Evolutionary conservation across 2,888 invertebrate species (phyloP), one percentile per base, ranked within the genome.

Genomic region (Thereva nobilitata): DNA sequence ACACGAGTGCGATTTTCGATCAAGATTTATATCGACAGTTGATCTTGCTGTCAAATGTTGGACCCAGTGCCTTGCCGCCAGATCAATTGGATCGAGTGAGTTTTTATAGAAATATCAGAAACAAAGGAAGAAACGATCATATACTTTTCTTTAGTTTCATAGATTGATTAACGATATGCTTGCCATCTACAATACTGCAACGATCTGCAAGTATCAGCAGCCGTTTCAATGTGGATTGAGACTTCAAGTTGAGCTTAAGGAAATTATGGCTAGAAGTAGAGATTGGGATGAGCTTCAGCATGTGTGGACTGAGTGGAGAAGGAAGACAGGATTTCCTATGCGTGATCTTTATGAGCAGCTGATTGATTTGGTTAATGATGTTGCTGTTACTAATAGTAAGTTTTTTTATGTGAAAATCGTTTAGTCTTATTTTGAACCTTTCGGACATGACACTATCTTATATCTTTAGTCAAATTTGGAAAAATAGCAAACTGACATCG

Each of bases 211-310:
- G 0, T 89, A 91, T 81, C 89, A 93, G 75, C 91, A 92, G 75
- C 92, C 92, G 0, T 90, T 92, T 78, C 85, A 88, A 70, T 93
- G 93, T 71, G 92, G 92, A 1, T 82, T 94, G 0, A 86, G 90
- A 50, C 83, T 93, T 4, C 91, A 93, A 75, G 93, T 93, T 1
- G 91, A 93, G 80, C 80, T 90, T 3, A 86, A 86, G 75, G 83
- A 83, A 42, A 88, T 93, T 68, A 91, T 95, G 92, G 90, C 92
- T 0, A 84, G 83, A 67, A 89, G 89, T 73, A 82, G 92, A 56
- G 91, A 96, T 75, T 95, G 95, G 90, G 91, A 95, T 69, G 93
- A 95, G 77, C 81, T 97, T 67, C 88, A 90, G 73, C 89, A 92
- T 75, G 87, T 89, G 0, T 97, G 97, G 97, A 87, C 89, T 0